phyloP scores from a whole-genome alignment of 2,113 vertebrate species.

The Leptobrachium leishanense region DNA sequence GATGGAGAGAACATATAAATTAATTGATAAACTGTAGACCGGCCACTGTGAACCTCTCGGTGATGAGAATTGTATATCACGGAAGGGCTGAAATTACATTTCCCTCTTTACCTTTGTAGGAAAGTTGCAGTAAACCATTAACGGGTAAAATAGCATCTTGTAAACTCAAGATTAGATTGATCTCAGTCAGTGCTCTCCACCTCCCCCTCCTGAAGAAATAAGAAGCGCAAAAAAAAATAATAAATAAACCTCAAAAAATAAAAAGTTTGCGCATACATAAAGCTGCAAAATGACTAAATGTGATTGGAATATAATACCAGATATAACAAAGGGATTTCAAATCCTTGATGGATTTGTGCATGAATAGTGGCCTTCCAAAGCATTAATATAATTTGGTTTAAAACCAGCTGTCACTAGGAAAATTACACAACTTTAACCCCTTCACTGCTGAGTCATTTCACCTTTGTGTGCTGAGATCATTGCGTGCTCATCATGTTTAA shows the following conservation, averaged over 20 bases:
- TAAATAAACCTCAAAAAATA: not conserved
- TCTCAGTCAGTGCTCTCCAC: slow-evolving; percentile 8
- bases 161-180: slow-evolving; percentile 4
- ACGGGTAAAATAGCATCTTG: slow-evolving; percentile 25
- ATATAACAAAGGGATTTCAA: not conserved
- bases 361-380: not conserved
- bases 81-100: slow-evolving; percentile 48
- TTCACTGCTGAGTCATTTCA: no score
- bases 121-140: slow-evolving; percentile 8
- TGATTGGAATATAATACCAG: slow-evolving; percentile 11
- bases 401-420: not conserved
- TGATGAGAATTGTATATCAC: slow-evolving; percentile 43
- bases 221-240: slow-evolving; percentile 7
- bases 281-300: not conserved
- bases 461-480: no score
- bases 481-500: no score
- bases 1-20: slow-evolving; percentile 50
- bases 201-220: slow-evolving; percentile 1
- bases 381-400: slow-evolving; percentile 3
- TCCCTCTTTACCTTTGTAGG: slow-evolving; percentile 10
- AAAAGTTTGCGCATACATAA: slow-evolving; percentile 2
- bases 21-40: slow-evolving; percentile 56
- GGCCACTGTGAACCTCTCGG: slow-evolving; percentile 48
- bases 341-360: not conserved
- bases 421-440: not conserved